These are phyloP conservation scores for Magallana angulata DNA, from an alignment of 1,140 invertebrate species.

Conservation along the genomic window DNA sequence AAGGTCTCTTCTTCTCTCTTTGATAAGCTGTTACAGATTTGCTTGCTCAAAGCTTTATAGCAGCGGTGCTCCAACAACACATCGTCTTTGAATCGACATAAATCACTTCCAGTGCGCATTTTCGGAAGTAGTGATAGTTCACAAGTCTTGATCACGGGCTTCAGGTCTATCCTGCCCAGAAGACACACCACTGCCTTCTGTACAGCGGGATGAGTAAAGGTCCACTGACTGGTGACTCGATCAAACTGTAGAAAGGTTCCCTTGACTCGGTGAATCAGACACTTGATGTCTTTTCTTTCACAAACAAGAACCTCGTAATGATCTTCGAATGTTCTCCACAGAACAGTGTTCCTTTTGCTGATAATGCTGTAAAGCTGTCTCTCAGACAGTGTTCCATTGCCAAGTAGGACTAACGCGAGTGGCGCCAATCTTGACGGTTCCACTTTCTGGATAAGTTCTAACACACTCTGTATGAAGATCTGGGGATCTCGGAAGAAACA, in stretches of 20 bases:
- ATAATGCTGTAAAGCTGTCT: background rate
- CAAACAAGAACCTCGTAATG: background rate
- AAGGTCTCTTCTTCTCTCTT: background rate
- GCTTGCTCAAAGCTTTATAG: background rate
- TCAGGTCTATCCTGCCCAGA: background rate
- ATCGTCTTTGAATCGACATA: background rate
- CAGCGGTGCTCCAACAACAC: background rate
- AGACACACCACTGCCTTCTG: background rate
- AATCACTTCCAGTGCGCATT: slow-evolving; percentile 1
- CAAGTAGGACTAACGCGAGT: background rate
- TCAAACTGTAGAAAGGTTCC: background rate
- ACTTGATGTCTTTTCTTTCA: background rate
- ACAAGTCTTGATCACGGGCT: background rate
- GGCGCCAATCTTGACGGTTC: background rate
- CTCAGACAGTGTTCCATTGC: background rate
- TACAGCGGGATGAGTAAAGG: background rate
- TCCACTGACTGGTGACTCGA: background rate
- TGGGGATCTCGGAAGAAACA: background rate
- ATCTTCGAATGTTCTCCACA: background rate
- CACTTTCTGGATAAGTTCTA: background rate
- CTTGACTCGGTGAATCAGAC: background rate
- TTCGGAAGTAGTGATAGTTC: slow-evolving; percentile 4
- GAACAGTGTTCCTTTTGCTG: background rate
- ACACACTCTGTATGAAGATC: background rate
- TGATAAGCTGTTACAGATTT: background rate